phyloP scores from a whole-genome alignment of 2,888 invertebrate genomes.

The Leucoma salicis region DNA sequence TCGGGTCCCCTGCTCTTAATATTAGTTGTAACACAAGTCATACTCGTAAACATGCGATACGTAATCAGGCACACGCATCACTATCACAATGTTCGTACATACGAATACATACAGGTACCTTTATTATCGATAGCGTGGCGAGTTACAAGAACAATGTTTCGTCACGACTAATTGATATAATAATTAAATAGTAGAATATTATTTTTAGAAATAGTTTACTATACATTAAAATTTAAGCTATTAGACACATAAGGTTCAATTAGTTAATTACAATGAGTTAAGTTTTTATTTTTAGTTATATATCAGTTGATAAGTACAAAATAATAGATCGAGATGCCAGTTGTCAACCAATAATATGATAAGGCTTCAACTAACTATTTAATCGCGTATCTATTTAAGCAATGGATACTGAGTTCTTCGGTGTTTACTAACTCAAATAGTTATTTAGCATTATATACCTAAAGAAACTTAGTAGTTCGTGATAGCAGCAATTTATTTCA shows the following conservation, averaged over 20 bases:
- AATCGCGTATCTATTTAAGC: too few species aligned
- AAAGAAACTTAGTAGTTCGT: conserved; percentile 7
- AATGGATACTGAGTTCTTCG: not conserved
- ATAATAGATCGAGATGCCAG: conserved; percentile 16
- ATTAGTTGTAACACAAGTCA: conserved; percentile 15
- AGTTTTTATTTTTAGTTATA: conserved; percentile 29
- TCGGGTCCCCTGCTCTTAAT: conserved; percentile 29
- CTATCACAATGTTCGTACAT: conserved; percentile 1
- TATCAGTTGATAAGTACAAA: conserved; percentile 14
- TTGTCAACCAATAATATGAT: conserved; percentile 26
- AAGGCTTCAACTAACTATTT: not conserved
- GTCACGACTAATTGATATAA: conserved; percentile 18
- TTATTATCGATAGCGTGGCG: conserved; percentile 14
- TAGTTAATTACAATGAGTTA: conserved; percentile 27
- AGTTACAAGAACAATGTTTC: conserved; percentile 21
- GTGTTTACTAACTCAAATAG: too few species aligned
- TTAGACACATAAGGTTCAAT: conserved; percentile 24
- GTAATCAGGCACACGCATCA: not conserved
- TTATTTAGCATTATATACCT: not conserved
- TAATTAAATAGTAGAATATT: conserved; percentile 8
- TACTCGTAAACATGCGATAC: conserved; percentile 1
- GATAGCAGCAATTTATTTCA: conserved; percentile 7
- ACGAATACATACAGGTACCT: conserved; percentile 20
- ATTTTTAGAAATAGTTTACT: conserved; percentile 18
- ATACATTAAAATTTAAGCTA: conserved; percentile 11